Percentiles rank a stretch among this genome's conserved stretches.
Evolutionary conservation across 1,140 invertebrate species (phyloP).

Genomic region (Tetramorium parvispinum): DNA sequence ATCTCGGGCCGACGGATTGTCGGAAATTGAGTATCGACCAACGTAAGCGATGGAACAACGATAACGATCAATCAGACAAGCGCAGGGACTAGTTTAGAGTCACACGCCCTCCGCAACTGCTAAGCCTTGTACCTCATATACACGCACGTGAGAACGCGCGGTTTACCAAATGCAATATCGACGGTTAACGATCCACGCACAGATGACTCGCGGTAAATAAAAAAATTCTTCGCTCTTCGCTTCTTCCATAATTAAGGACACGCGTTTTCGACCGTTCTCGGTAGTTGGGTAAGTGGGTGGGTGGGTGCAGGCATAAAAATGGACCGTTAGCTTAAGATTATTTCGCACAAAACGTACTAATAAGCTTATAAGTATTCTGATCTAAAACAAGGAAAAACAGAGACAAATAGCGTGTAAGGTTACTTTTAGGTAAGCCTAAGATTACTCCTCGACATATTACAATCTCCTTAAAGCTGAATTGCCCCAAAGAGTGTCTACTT

Average conservation of each 20-base stretch:
- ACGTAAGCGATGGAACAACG: slow-evolving; percentile 25
- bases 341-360: slow-evolving; percentile 40
- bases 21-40: slow-evolving; percentile 37
- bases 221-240: slow-evolving; percentile 8
- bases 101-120: background rate
- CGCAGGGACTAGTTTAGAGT: slow-evolving; percentile 43
- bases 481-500: too few species aligned
- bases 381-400: background rate
- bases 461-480: background rate
- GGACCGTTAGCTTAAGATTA: slow-evolving; percentile 51
- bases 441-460: background rate
- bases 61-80: slow-evolving; percentile 7
- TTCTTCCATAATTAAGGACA: background rate
- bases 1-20: slow-evolving; percentile 9
- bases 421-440: slow-evolving; percentile 11
- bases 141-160: background rate
- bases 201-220: background rate
- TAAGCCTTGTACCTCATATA: background rate
- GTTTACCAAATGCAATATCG: background rate
- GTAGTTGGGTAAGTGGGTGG: background rate
- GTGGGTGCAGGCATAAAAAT: background rate
- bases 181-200: background rate
- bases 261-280: background rate
- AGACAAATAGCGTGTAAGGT: background rate
- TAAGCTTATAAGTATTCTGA: slow-evolving; percentile 29